Evolutionary conservation across 2,113 vertebrate species (phyloP), one percentile per base, ranked within the genome.

Genomic region (Furnarius figulus): DNA sequence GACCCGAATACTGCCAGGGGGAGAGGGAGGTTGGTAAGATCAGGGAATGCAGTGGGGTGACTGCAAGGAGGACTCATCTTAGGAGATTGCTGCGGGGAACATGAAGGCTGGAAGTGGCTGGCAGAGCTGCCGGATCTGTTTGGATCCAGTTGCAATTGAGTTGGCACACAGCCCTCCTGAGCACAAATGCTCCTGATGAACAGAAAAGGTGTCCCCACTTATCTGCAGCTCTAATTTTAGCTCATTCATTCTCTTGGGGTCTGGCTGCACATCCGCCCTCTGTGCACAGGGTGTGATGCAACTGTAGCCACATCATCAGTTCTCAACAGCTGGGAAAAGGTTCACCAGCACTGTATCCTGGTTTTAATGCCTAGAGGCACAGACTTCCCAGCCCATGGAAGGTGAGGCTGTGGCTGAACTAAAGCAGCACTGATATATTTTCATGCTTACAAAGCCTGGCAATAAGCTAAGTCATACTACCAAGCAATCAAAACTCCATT

Each of bases 191-290:
- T 76, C 55, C 70, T 90, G 87, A 95, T 78, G 84, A 93, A 40
- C 30, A 70, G 89, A 71, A 93, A 85, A 95, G 91, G 59, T 76
- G 87, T 76, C 72, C 77, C 74, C 65, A 56, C 80, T 94, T 80
- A 59, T 87, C 47, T 2, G 10, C 71, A 91, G 95, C 81, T 87
- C 84, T 92, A 95, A 94, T 92, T 93, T 94, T 94, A 95, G 87
- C 68, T 94, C 47, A 31, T 91, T 96, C 62, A 33, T 76, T 89
- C 81, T 55, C 95, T 81, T 15, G 31, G 77, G 71, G 35, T 72
- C 42, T 93, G 88, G 49, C 77, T 96, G 90, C 75, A 91, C 2
- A 0, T 66, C 81, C 42, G 19, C 24, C 23, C 63, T 52, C 50
- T 87, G 35, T 68, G 71, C 22, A 9, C 30, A 30, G 84, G 55